Conservation (phyloP, 2,797 vertebrate species). For the Amblyraja radiata region DNA sequence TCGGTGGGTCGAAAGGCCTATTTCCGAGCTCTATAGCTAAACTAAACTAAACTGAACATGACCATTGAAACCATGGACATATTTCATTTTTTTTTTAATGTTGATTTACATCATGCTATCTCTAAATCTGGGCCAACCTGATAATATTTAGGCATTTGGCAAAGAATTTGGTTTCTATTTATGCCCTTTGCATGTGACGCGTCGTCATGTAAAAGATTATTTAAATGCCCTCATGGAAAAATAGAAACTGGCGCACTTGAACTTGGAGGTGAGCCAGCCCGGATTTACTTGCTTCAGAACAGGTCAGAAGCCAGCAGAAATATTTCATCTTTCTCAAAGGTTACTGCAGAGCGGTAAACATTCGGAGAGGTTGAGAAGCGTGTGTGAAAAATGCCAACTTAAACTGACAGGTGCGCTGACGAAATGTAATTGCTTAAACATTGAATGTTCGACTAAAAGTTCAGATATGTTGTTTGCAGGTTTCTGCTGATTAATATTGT, state of each 20-base stretch:
- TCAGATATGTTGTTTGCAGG: not conserved
- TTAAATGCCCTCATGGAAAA: slow-evolving; percentile 28
- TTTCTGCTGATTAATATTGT: slow-evolving; percentile 4
- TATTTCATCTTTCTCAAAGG: slow-evolving; percentile 16
- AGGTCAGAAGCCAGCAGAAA: not conserved
- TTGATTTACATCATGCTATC: no score
- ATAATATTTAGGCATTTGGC: not conserved
- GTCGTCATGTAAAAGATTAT: slow-evolving; percentile 7
- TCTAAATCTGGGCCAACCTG: not conserved
- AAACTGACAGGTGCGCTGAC: not conserved
- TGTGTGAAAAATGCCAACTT: not conserved
- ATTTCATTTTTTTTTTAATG: no score
- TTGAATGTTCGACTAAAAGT: not conserved
- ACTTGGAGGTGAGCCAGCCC: not conserved
- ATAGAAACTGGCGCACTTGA: not conserved
- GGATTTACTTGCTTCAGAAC: not conserved
- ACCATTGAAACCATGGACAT: no score
- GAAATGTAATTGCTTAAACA: not conserved
- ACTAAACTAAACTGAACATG: no score
- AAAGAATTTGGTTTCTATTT: not conserved
- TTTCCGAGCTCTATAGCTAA: no score
- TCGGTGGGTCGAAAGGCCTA: no score
- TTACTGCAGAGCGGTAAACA: slow-evolving; percentile 12
- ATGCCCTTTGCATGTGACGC: not conserved
- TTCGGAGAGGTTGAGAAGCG: not conserved